Evolutionary conservation across 1,140 invertebrate species (phyloP).

Genomic region (Seison nebaliae): DNA sequence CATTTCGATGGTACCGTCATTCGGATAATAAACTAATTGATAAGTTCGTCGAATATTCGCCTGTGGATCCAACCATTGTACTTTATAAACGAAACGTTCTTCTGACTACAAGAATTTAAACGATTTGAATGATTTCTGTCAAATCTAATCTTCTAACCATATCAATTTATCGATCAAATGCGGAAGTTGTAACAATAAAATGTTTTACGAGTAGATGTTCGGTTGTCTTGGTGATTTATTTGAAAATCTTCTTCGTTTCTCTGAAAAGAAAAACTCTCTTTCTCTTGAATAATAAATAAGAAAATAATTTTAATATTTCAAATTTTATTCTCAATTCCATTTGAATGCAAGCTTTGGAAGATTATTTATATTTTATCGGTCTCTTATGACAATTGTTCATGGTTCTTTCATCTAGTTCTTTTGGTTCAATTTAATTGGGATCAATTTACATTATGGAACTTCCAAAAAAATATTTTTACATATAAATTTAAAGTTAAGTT

Average conservation of each 20-base stretch:
- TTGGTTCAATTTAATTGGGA: too few relatives aligned
- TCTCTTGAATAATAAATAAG: too few relatives aligned
- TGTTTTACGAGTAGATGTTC: not conserved
- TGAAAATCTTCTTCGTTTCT: not conserved
- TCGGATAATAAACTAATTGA: slow-evolving; percentile 43
- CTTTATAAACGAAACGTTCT: slow-evolving; percentile 35
- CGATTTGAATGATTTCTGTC: not conserved
- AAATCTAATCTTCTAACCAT: not conserved
- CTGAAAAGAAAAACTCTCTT: too few relatives aligned
- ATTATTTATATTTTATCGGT: too few relatives aligned
- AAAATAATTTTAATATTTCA: too few relatives aligned
- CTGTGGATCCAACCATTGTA: slow-evolving; percentile 53
- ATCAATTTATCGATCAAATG: not conserved
- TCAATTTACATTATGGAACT: too few relatives aligned
- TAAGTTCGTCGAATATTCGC: slow-evolving; percentile 42
- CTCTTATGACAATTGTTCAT: too few relatives aligned
- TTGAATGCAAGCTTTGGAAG: too few relatives aligned
- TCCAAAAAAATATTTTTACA: too few relatives aligned
- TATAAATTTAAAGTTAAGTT: too few relatives aligned
- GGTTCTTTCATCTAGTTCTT: too few relatives aligned
- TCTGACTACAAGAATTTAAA: slow-evolving; percentile 13
- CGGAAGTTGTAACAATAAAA: not conserved
- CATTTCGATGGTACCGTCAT: slow-evolving; percentile 46
- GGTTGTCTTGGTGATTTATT: not conserved
- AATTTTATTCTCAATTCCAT: too few relatives aligned